Evolutionary conservation across 2,888 invertebrate genomes (phyloP).

Genomic region (Cheilosia vernalis): DNA sequence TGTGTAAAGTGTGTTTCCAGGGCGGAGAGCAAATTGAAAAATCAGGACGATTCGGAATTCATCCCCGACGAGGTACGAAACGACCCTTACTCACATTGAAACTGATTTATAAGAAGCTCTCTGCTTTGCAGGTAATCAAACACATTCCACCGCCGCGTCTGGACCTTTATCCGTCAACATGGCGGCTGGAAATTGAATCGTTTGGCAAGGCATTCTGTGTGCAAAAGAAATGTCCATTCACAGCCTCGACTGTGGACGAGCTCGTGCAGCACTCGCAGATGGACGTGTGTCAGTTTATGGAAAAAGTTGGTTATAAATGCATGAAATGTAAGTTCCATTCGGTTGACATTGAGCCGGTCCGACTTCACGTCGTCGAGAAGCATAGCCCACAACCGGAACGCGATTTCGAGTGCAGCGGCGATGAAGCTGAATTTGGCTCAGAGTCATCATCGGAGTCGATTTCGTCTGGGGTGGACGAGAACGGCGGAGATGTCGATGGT

Average conservation of each 20-base stretch:
- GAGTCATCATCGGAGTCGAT: slow-evolving; percentile 64
- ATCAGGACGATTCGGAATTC: slow-evolving; percentile 74
- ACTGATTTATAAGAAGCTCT: neutral
- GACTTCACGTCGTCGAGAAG: slow-evolving; percentile 69
- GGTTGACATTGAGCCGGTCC: slow-evolving; percentile 62
- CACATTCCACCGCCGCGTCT: slow-evolving; percentile 20
- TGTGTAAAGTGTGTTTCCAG: slow-evolving; percentile 68
- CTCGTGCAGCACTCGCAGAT: slow-evolving; percentile 79
- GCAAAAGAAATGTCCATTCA: slow-evolving; percentile 80
- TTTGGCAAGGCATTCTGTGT: slow-evolving; percentile 79
- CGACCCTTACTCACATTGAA: neutral
- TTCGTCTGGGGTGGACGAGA: slow-evolving; percentile 56
- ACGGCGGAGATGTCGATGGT: slow-evolving; percentile 72
- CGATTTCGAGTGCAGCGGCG: slow-evolving; percentile 76
- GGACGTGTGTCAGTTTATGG: slow-evolving; percentile 78
- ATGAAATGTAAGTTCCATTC: slow-evolving; percentile 73
- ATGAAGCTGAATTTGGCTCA: slow-evolving; percentile 76
- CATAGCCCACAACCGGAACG: slow-evolving; percentile 47
- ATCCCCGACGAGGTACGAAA: slow-evolving; percentile 54
- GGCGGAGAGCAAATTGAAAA: slow-evolving; percentile 80
- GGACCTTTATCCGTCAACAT: slow-evolving; percentile 43
- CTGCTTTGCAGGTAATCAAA: slow-evolving; percentile 42
- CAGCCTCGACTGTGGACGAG: slow-evolving; percentile 76
- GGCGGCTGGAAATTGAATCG: slow-evolving; percentile 76
- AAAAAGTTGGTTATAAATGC: slow-evolving; percentile 78